Percentiles rank a stretch among this genome's conserved stretches.
These are phyloP conservation scores for Sinocyclocheilus anophthalmus DNA, from an alignment of 2,113 vertebrate species.

Conservation along the genomic window DNA sequence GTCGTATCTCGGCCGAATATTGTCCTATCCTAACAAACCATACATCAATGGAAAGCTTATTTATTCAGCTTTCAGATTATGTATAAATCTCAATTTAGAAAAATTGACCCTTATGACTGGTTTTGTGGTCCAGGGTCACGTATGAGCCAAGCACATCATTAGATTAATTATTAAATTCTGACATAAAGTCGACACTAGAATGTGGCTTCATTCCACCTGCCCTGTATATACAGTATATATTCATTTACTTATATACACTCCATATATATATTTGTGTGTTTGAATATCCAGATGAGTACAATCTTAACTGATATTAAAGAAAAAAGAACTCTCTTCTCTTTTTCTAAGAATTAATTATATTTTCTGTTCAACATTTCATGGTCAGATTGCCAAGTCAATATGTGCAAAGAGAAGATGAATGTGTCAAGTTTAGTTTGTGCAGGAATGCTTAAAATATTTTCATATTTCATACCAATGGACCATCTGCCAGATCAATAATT, in stretches of 20 bases:
- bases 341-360: background rate
- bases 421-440: background rate
- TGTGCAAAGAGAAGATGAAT: background rate
- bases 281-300: background rate
- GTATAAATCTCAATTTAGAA: no score
- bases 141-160: background rate
- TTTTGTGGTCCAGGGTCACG: no score
- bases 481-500: background rate
- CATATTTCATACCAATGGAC: background rate
- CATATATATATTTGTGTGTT: background rate
- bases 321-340: background rate
- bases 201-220: background rate
- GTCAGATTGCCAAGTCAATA: background rate
- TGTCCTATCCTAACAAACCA: no score
- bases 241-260: background rate
- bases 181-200: background rate
- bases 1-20: no score
- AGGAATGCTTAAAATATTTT: background rate
- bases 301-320: background rate
- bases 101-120: no score
- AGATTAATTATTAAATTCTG: background rate
- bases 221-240: background rate
- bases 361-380: background rate
- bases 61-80: no score
- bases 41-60: no score